phyloP scores from a whole-genome alignment of 1,140 invertebrate species.

The Eumeta japonica region DNA sequence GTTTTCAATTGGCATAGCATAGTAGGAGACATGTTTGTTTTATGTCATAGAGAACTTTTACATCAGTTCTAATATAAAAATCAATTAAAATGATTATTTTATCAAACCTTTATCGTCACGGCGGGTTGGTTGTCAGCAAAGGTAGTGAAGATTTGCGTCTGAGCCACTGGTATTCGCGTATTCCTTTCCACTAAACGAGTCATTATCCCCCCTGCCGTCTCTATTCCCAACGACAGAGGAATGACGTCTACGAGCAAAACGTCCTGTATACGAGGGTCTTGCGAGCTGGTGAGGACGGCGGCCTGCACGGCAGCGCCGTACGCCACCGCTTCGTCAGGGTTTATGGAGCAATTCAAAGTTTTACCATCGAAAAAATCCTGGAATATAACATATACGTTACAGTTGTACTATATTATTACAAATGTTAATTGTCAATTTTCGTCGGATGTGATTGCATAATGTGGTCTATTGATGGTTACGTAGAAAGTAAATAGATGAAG shows the following conservation, averaged over 20 bases:
- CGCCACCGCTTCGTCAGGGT: constrained; percentile 77
- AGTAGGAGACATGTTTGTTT: neutral
- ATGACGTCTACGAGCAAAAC: constrained; percentile 72
- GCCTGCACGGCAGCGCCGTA: constrained; percentile 77
- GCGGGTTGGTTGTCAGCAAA: constrained; percentile 71
- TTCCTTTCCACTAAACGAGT: constrained; percentile 68
- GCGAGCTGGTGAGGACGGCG: constrained; percentile 68
- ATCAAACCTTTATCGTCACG: constrained; percentile 75
- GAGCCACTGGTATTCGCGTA: constrained; percentile 68
- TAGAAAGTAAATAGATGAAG: neutral
- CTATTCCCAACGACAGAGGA: constrained; percentile 70
- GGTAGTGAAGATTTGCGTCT: constrained; percentile 66
- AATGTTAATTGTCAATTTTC: too few relatives aligned
- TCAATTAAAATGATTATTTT: constrained; percentile 42
- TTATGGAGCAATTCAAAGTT: constrained; percentile 69
- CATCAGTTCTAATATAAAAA: too few relatives aligned
- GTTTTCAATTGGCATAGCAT: too few relatives aligned
- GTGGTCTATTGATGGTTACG: too few relatives aligned
- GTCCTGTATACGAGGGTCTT: constrained; percentile 73
- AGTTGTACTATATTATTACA: too few relatives aligned
- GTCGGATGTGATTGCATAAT: too few relatives aligned
- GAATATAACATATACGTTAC: constrained; percentile 8
- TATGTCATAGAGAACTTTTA: constrained; percentile 5
- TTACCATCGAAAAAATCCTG: constrained; percentile 68
- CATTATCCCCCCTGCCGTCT: constrained; percentile 70